phyloP scores from a whole-genome alignment of 2,113 vertebrate species.

The Ophthalmolycus amberensis region DNA sequence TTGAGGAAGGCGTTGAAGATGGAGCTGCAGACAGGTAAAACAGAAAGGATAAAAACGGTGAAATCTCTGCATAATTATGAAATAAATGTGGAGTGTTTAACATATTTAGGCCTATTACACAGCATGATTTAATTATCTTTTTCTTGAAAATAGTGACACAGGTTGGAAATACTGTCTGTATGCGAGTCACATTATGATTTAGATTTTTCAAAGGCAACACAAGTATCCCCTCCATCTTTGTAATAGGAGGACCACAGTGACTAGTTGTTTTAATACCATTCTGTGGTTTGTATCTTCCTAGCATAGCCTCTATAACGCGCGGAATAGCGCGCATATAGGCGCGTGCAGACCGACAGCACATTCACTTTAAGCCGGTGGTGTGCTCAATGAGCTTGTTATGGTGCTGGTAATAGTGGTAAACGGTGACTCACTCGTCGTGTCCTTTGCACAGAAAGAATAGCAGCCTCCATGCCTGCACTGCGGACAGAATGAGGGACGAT shows the following conservation, averaged over 20 bases:
- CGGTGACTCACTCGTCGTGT: slow-evolving; percentile 92
- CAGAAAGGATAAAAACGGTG: background rate
- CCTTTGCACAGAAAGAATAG: slow-evolving; percentile 97
- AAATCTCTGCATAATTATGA: background rate
- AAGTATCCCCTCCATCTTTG: slow-evolving; percentile 40
- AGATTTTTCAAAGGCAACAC: background rate
- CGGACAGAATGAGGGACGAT: slow-evolving; percentile 92
- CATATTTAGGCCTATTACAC: background rate
- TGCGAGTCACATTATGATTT: background rate
- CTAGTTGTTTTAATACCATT: slow-evolving; percentile 18
- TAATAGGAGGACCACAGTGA: slow-evolving; percentile 34
- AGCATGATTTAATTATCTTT: background rate
- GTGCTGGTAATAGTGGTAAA: background rate
- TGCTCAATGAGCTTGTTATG: background rate
- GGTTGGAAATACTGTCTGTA: background rate
- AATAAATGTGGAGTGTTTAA: background rate
- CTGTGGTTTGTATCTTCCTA: background rate
- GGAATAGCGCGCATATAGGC: background rate
- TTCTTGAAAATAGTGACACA: background rate
- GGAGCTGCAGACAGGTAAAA: slow-evolving; percentile 83
- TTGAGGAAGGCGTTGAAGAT: slow-evolving; percentile 93
- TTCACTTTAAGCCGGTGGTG: background rate
- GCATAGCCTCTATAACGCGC: background rate
- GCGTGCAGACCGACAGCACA: slow-evolving; percentile 7
- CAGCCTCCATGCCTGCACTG: slow-evolving; percentile 94